A percentile compares a stretch with the other conserved stretches of the same genome.
These are phyloP conservation scores for Aculops lycopersici DNA, from an alignment of 1,140 invertebrate genomes.

Conservation along the genomic window DNA sequence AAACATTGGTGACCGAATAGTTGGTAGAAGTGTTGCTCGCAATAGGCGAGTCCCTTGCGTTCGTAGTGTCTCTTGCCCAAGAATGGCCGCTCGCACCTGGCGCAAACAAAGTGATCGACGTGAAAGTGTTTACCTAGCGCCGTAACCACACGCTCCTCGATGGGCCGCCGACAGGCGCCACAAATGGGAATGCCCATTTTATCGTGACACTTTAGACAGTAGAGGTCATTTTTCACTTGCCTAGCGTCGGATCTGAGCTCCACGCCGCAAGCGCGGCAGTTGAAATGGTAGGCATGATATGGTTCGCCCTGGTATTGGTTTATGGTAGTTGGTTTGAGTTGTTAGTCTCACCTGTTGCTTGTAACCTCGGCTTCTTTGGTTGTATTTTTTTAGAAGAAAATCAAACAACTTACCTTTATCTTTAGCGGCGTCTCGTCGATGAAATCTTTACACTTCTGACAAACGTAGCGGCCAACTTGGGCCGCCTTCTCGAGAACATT, in stretches of 20 bases:
- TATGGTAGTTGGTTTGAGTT: too few relatives aligned
- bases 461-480: conserved; percentile 80
- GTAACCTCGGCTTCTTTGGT: too few relatives aligned
- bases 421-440: conserved; percentile 72
- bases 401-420: conserved; percentile 23
- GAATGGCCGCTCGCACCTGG: conserved; percentile 97
- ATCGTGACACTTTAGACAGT: conserved; percentile 88
- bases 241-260: conserved; percentile 45
- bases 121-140: conserved; percentile 98
- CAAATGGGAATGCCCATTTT: conserved; percentile 91
- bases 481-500: conserved; percentile 79
- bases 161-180: conserved; percentile 74
- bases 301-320: conserved; percentile 61
- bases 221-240: conserved; percentile 77
- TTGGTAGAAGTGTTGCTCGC: conserved; percentile 96
- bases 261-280: conserved; percentile 36
- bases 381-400: too few relatives aligned
- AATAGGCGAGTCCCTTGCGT: conserved; percentile 90
- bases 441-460: conserved; percentile 83
- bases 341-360: too few relatives aligned
- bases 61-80: conserved; percentile 94
- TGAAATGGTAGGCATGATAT: conserved; percentile 97
- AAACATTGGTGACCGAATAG: conserved; percentile 94
- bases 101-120: conserved; percentile 98
- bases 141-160: conserved; percentile 81